phyloP scores from a whole-genome alignment of 30 jellyfish, hydroid and myxozoan species.

The Pelagia noctiluca region DNA sequence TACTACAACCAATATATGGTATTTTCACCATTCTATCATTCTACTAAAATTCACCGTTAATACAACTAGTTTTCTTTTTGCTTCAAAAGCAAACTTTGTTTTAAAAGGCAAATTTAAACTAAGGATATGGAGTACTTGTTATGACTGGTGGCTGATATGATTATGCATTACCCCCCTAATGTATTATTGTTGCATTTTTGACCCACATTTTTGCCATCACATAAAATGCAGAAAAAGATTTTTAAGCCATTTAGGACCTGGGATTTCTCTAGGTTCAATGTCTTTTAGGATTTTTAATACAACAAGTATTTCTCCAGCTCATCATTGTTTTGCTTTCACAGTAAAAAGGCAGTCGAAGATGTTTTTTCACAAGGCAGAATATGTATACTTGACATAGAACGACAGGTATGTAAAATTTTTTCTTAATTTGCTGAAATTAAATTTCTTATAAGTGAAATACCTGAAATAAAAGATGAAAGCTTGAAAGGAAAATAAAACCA shows the following conservation, averaged over 20 bases:
- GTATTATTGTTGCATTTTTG: neutral
- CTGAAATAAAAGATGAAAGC: neutral
- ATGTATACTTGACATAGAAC: constrained; percentile 93
- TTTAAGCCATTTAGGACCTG: neutral
- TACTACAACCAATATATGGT: too few species aligned
- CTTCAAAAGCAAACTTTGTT: too few species aligned
- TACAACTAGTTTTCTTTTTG: too few species aligned
- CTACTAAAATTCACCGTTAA: too few species aligned
- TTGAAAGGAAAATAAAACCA: neutral
- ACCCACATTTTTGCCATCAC: neutral
- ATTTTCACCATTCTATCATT: too few species aligned
- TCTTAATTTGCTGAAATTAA: too few species aligned
- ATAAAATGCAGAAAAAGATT: neutral
- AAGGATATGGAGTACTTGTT: too few species aligned
- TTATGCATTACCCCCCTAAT: too few species aligned
- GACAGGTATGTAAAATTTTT: constrained; percentile 70
- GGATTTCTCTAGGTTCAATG: neutral
- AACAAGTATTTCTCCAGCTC: neutral
- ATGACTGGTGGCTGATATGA: too few species aligned
- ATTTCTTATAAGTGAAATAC: neutral
- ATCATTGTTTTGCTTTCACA: constrained; percentile 25
- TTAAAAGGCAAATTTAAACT: too few species aligned
- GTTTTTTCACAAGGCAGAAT: constrained; percentile 82
- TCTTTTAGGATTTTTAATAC: neutral
- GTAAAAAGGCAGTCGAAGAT: constrained; percentile 92